These are phyloP conservation scores for Apodemia hepburni DNA, from an alignment of 2,888 invertebrate genomes.

Conservation along the genomic window DNA sequence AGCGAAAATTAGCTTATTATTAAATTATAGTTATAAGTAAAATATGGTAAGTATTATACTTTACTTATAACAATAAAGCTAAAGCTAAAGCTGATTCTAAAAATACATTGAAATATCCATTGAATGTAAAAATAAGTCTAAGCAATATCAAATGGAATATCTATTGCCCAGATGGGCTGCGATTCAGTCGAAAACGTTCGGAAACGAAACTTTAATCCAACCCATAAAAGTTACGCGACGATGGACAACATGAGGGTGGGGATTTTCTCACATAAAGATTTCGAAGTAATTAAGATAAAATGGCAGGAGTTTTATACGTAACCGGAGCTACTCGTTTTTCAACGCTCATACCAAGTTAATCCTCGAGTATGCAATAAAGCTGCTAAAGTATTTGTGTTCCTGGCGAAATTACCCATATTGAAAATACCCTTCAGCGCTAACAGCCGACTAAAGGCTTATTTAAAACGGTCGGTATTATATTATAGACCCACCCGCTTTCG, in stretches of 20 bases:
- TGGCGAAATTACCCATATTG: conserved; percentile 78
- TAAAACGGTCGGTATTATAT: conserved; percentile 39
- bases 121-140: conserved; percentile 27
- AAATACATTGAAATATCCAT: not conserved
- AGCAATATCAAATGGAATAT: conserved; percentile 39
- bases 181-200: conserved; percentile 72
- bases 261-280: conserved; percentile 76
- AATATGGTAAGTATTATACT: too few relatives aligned
- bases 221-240: conserved; percentile 76
- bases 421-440: conserved; percentile 75
- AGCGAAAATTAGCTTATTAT: too few relatives aligned
- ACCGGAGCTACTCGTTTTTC: conserved; percentile 68
- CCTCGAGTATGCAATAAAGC: conserved; percentile 76
- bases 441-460: conserved; percentile 70
- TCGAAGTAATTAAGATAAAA: conserved; percentile 79
- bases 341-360: conserved; percentile 74
- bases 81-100: not conserved
- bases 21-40: too few relatives aligned
- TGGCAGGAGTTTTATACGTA: conserved; percentile 69
- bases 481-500: conserved; percentile 20
- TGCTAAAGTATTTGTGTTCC: conserved; percentile 75
- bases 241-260: conserved; percentile 77
- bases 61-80: too few relatives aligned
- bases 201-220: conserved; percentile 73
- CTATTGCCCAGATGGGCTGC: conserved; percentile 47